Evolutionary conservation across 2,113 vertebrate genomes (phyloP).

Genomic region (Pachyramphus minor): DNA sequence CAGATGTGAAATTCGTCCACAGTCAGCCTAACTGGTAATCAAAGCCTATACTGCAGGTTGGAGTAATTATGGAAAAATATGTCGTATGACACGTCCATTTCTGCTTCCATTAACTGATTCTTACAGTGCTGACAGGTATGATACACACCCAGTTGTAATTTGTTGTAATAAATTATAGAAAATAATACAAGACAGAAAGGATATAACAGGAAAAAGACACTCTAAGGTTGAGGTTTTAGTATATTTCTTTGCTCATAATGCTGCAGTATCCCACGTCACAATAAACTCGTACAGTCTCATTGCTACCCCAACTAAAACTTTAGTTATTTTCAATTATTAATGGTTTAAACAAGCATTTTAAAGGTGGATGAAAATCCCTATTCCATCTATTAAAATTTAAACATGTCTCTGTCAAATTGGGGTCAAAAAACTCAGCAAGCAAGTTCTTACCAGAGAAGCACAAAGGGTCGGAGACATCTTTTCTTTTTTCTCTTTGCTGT

Average conservation of each 20-base stretch:
- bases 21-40: neutral
- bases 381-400: neutral
- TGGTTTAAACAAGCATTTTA: neutral
- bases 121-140: neutral
- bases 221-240: neutral
- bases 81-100: rapidly evolving
- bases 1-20: neutral
- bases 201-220: neutral
- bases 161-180: neutral
- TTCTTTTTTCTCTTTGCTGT: neutral
- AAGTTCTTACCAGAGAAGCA: constrained; percentile 6
- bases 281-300: rapidly evolving
- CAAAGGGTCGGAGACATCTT: neutral
- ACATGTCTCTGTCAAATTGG: rapidly evolving
- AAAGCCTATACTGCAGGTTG: neutral
- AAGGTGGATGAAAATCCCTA: neutral
- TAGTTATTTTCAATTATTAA: neutral
- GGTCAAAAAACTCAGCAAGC: neutral
- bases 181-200: neutral
- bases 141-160: neutral
- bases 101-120: neutral
- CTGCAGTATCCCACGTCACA: neutral
- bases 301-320: neutral
- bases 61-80: neutral
- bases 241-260: neutral